These are phyloP conservation scores for Tortricodes alternella DNA, from an alignment of 2,888 invertebrate species.

Conservation along the genomic window DNA sequence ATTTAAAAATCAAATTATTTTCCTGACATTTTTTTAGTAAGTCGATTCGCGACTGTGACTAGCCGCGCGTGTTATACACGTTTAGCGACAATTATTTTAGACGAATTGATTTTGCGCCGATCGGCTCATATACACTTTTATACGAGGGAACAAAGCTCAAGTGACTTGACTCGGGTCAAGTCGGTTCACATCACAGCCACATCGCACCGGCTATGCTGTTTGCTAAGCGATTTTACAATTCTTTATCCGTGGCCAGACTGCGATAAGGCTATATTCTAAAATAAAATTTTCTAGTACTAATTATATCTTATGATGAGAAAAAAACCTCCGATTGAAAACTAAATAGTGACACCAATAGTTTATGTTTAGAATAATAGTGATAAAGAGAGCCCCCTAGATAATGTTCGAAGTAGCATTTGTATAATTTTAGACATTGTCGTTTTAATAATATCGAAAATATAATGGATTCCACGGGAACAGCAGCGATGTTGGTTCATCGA, in stretches of 20 bases:
- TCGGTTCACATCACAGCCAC: no score
- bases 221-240: no score
- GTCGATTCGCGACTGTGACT: conserved; percentile 34
- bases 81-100: conserved; percentile 57
- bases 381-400: conserved; percentile 66
- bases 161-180: no score
- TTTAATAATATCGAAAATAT: conserved; percentile 67
- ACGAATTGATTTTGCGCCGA: conserved; percentile 48
- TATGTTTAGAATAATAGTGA: conserved; percentile 65
- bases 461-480: conserved; percentile 54
- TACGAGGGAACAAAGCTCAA: conserved; percentile 67
- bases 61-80: conserved; percentile 45
- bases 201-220: no score
- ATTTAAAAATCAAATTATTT: conserved; percentile 49
- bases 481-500: conserved; percentile 64
- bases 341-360: conserved; percentile 76
- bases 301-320: conserved; percentile 57
- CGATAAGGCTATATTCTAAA: conserved; percentile 43
- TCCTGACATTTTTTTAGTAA: conserved; percentile 39
- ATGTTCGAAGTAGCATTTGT: conserved; percentile 76
- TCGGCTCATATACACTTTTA: conserved; percentile 55
- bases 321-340: conserved; percentile 52
- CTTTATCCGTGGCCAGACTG: conserved; percentile 36
- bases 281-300: conserved; percentile 44
- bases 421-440: conserved; percentile 68